Base-by-base conservation (phyloP, 2,888 invertebrate genomes). In the Drepana falcataria region DNA sequence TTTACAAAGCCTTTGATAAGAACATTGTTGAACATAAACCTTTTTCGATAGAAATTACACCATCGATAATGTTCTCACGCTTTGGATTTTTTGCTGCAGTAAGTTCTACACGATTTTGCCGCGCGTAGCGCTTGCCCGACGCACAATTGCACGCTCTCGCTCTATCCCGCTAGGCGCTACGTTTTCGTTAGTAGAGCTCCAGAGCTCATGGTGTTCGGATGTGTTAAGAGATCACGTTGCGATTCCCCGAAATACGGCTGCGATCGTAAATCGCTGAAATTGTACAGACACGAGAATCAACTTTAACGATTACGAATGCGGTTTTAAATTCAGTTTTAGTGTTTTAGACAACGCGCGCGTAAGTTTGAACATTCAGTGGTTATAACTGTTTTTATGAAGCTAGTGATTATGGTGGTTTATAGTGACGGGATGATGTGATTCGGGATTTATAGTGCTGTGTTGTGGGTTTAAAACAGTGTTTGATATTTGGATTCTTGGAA, bases 101-200 rank as follows among this genome's bases (percentile, higher is more conserved):
- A n/a, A n/a, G n/a, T n/a, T 37, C 4, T 37, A 44, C 7, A 44
- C 44, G 9, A 44, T 67, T 71, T 73, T 71, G 68, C 64, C 61
- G 54, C 55, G 52, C 37, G 37, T 2, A 2, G 44, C 9, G 44
- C 44, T 9, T 9, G 9, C 44, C 9, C 9, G 44, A 9, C 44
- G 44, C 44, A 2, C 44, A 2, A 6, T 7, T 9, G 44, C 60
- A 61, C 65, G 65, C 65, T 62, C 21, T 58, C 59, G 58, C 55
- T 57, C 64, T 64, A 61, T 58, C 62, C 58, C 58, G 59, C 60
- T 60, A 55, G 64, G 59, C 63, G 57, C n/a, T n/a, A n/a, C n/a
- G n/a, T n/a, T n/a, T n/a, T n/a, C 68, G 68, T 63, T 76, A 81
- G 81, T 82, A 68, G 75, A 60, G 78, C 76, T 62, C 62, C 56